Evolutionary conservation across 2,888 invertebrate genomes (phyloP), one percentile per base, ranked within the genome.

Genomic region (Coecobrya sp.): DNA sequence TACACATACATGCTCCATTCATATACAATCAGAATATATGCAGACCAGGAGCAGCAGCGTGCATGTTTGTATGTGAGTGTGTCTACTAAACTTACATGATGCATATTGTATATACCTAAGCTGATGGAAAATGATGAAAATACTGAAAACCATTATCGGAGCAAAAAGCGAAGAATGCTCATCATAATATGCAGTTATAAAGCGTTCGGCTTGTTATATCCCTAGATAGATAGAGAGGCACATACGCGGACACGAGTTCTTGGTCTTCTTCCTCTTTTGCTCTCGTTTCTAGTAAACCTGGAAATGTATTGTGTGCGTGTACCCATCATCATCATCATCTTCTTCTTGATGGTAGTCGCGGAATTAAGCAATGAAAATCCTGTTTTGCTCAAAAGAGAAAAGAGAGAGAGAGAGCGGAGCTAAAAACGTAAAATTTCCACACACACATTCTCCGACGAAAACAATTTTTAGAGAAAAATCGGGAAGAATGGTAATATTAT

Each of bases 131-230:
- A 7, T 36, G 79, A 84, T 36, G 62, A 52, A 90, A 86, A 85
- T 86, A 65, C 86, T 70, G 49, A 85, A 85, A 88, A 88, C 87
- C 68, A 91, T 92, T 92, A 88, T 92, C 88, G 84, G 59, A 86
- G 81, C 55, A 10, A 45, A 59, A 62, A 85, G 76, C 36, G 36
- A 36, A 62, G 84, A 65, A 92, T 88, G 84, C 73, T 82, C 87
- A 84, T 62, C 7, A 19, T 55, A 90, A 76, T 88, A 87, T 89
- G 89, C 73, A 73, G 82, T 89, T 89, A 89, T 8, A 65, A 65
- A 84, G 52, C 70, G 13, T 22, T 49, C 82, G 2, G 27, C 13
- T 30, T 42, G 42, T n/a, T n/a, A n/a, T n/a, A n/a, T n/a, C n/a
- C n/a, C n/a, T n/a, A n/a, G n/a, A 36, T 36, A 36, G 3, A 7